phyloP scores from a whole-genome alignment of 2,113 vertebrate genomes.

The Hypocryptadius cinnamomeus region DNA sequence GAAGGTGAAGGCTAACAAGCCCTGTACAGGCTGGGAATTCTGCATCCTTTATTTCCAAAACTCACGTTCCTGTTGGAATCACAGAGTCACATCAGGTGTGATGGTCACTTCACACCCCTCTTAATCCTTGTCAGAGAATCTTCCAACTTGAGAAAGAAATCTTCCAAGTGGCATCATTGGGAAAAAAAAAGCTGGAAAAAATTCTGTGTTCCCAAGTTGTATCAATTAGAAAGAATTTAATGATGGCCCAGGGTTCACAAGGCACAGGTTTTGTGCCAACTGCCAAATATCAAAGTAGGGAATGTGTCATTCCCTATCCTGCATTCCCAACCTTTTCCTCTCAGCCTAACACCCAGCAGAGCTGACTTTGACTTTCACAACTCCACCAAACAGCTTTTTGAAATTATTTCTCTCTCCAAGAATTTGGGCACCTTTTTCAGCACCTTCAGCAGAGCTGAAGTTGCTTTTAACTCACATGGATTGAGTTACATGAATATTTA shows the following conservation, averaged over 20 bases:
- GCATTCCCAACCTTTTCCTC: background rate
- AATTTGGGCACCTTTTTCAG: background rate
- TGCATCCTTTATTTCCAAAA: background rate
- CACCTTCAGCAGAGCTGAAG: background rate
- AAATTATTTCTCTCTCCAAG: background rate
- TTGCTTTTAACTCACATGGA: background rate
- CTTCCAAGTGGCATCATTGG: background rate
- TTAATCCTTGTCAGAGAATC: background rate
- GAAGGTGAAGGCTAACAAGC: background rate
- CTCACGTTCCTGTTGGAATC: background rate
- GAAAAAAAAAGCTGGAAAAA: background rate
- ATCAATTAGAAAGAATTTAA: background rate
- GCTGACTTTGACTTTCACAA: background rate
- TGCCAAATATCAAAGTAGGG: background rate
- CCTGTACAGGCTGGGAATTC: background rate
- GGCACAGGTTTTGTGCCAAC: background rate
- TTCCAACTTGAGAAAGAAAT: background rate
- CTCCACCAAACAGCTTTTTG: background rate
- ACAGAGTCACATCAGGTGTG: background rate
- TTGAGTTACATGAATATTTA: background rate
- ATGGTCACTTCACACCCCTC: background rate
- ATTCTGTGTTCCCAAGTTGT: background rate
- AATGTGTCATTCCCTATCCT: background rate
- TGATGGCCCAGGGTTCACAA: background rate
- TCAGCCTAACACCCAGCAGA: background rate